Evolutionary conservation across 2,888 invertebrate species (phyloP).

Genomic region (Crepidodera aurea): DNA sequence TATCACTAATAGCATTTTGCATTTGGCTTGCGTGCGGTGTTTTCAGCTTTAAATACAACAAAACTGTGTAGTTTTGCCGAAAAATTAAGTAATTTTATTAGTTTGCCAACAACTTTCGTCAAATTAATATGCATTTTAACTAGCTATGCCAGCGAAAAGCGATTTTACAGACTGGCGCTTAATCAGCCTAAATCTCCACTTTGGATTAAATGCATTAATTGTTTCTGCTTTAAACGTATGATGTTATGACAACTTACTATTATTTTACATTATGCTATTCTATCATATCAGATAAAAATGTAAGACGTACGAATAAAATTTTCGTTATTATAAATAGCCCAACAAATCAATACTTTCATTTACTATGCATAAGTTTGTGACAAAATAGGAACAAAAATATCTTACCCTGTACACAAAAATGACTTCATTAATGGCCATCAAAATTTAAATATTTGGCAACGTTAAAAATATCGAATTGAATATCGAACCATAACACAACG

Average conservation of each 20-base stretch:
- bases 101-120: constrained; percentile 12
- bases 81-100: constrained; percentile 22
- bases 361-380: too few species aligned
- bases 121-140: constrained; percentile 17
- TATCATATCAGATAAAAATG: too few species aligned
- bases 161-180: background rate
- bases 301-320: too few species aligned
- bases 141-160: background rate
- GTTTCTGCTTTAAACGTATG: too few species aligned
- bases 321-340: too few species aligned
- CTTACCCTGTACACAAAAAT: too few species aligned
- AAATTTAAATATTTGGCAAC: constrained; percentile 6
- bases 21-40: constrained; percentile 4
- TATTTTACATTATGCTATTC: too few species aligned
- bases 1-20: background rate
- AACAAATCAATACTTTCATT: too few species aligned
- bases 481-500: constrained; percentile 7
- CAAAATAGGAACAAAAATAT: too few species aligned
- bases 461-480: constrained; percentile 16
- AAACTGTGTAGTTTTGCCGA: background rate
- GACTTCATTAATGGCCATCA: background rate
- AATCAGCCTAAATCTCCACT: too few species aligned
- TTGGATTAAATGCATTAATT: too few species aligned
- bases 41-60: constrained; percentile 8
- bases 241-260: too few species aligned